These are phyloP conservation scores for Collichthys lucidus DNA, from an alignment of 2,113 vertebrate genomes.

Conservation along the genomic window DNA sequence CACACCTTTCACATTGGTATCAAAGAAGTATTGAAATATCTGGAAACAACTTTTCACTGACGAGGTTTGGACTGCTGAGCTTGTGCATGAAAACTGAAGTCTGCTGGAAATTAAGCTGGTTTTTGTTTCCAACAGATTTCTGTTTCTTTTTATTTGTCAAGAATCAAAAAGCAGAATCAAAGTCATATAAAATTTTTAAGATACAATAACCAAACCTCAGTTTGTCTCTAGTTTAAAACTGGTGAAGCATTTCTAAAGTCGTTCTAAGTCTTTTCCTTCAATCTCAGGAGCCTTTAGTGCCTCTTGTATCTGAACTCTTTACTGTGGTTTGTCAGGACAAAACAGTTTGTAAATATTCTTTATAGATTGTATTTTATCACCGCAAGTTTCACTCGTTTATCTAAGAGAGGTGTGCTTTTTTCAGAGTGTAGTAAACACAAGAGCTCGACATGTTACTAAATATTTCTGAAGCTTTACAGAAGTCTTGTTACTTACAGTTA, in stretches of 20 bases:
- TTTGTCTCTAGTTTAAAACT: conserved; percentile 4
- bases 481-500: not conserved
- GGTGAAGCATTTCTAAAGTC: conserved; percentile 5
- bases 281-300: conserved; percentile 32
- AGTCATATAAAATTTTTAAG: too few species aligned
- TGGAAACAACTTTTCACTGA: not conserved
- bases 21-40: not conserved
- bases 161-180: not conserved
- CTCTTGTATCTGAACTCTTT: not conserved
- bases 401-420: not conserved
- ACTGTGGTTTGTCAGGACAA: not conserved
- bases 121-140: conserved; percentile 42
- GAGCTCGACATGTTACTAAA: not conserved
- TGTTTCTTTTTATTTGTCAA: not conserved
- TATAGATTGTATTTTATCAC: not conserved
- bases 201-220: not conserved
- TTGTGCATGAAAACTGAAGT: not conserved
- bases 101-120: conserved; percentile 42
- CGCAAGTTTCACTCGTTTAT: not conserved
- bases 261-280: not conserved
- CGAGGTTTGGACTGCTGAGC: conserved; percentile 2
- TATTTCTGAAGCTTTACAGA: conserved; percentile 4
- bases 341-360: conserved; percentile 29
- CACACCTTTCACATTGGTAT: not conserved
- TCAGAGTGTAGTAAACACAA: not conserved